Evolutionary conservation across 2,888 invertebrate species (phyloP).

Genomic region (Sesia apiformis): DNA sequence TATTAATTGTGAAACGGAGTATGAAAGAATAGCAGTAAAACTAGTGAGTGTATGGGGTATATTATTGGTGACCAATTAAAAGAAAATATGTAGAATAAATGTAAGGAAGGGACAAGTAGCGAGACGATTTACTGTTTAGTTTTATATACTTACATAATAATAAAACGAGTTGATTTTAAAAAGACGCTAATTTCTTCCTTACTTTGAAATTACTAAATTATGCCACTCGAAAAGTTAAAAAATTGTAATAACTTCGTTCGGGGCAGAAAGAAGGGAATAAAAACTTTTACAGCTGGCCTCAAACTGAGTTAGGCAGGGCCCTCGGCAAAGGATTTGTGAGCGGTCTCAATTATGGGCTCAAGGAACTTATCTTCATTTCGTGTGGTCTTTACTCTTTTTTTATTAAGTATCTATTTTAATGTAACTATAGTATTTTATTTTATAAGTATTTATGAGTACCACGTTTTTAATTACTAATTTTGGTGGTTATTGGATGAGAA

Average conservation of each 20-base stretch:
- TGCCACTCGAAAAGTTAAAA: constrained; percentile 26
- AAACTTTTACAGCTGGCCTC: constrained; percentile 39
- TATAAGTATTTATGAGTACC: too few species aligned
- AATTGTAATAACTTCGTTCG: constrained; percentile 42
- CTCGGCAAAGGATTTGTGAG: constrained; percentile 49
- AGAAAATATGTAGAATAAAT: too few species aligned
- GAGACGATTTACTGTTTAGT: too few species aligned
- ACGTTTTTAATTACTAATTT: too few species aligned
- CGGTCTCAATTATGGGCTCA: constrained; percentile 35
- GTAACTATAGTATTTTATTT: not conserved
- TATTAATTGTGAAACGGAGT: too few species aligned
- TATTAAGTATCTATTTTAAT: constrained; percentile 7
- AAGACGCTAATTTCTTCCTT: constrained; percentile 16
- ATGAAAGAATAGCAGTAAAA: too few species aligned
- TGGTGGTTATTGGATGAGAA: too few species aligned
- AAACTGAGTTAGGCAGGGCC: constrained; percentile 46
- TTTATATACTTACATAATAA: constrained; percentile 7
- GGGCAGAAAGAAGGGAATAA: constrained; percentile 24
- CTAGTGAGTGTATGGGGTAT: too few species aligned
- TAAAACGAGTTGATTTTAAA: constrained; percentile 5
- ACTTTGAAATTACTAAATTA: constrained; percentile 21
- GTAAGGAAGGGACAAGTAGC: too few species aligned
- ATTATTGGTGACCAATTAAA: too few species aligned
- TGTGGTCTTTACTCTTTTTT: constrained; percentile 31
- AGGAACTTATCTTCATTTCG: constrained; percentile 40